Percentiles rank a stretch among this genome's conserved stretches.
Conservation (phyloP, 2,797 vertebrate species). For the Bovichtus variegatus region DNA sequence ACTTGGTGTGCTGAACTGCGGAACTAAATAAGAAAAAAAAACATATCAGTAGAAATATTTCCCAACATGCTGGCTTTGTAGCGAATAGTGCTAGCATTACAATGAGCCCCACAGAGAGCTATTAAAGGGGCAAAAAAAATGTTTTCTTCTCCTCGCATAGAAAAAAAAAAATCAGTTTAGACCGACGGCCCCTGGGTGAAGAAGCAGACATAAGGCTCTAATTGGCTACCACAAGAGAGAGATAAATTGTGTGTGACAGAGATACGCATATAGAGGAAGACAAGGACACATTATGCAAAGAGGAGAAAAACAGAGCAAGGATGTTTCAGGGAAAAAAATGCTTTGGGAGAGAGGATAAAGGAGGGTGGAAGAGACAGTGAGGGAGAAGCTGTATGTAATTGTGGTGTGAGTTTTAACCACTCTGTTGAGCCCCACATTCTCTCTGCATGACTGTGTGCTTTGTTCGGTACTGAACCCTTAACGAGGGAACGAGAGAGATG, state of each 20-base stretch:
- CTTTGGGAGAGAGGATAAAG: constrained; percentile 43
- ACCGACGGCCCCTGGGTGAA: constrained; percentile 56
- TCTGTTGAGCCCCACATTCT: constrained; percentile 75
- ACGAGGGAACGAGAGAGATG: constrained; percentile 71
- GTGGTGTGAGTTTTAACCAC: constrained; percentile 71
- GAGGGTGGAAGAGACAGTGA: constrained; percentile 62
- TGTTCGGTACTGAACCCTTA: constrained; percentile 70
- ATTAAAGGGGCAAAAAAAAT: constrained; percentile 69
- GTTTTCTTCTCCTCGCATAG: constrained; percentile 56
- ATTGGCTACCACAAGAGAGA: constrained; percentile 72
- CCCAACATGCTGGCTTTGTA: constrained; percentile 37
- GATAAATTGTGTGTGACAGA: constrained; percentile 63
- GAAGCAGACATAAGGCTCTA: constrained; percentile 60
- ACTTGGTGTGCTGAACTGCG: constrained; percentile 50
- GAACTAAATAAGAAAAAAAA: constrained; percentile 32
- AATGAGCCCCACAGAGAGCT: constrained; percentile 70
- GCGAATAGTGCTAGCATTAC: constrained; percentile 49
- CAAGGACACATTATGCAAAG: constrained; percentile 62
- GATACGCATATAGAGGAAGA: constrained; percentile 41
- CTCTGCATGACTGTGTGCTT: constrained; percentile 82
- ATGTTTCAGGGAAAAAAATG: constrained; percentile 52
- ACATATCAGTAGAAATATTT: constrained; percentile 56
- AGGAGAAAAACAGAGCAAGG: constrained; percentile 57
- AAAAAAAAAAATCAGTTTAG: constrained; percentile 39
- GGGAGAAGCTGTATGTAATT: constrained; percentile 74